These are phyloP conservation scores for Suillia variegata DNA, from an alignment of 2,888 invertebrate species.

Conservation along the genomic window DNA sequence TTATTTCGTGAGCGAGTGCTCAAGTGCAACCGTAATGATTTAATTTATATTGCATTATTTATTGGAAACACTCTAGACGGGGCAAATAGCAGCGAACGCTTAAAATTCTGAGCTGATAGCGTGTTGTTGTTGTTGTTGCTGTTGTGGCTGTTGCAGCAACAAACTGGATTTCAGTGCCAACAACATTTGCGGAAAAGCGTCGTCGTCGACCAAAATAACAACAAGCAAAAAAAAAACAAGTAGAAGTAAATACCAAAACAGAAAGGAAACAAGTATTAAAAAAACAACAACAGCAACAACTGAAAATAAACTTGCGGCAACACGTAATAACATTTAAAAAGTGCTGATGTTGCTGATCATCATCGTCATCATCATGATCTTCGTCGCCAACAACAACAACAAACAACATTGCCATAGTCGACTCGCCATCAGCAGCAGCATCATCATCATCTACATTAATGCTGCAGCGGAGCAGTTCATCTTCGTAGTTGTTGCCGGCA, in stretches of 20 bases:
- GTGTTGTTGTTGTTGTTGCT: too few relatives aligned
- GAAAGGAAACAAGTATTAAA: constrained; percentile 21
- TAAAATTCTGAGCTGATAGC: not conserved
- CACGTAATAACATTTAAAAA: constrained; percentile 44
- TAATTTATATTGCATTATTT: not conserved
- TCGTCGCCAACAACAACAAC: constrained; percentile 7
- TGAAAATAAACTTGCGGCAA: constrained; percentile 34
- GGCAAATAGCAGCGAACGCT: not conserved
- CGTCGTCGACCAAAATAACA: constrained; percentile 17
- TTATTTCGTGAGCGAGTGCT: too few relatives aligned
- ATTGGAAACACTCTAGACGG: not conserved
- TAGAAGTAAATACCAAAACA: constrained; percentile 14
- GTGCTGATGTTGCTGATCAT: constrained; percentile 30
- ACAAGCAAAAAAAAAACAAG: constrained; percentile 22
- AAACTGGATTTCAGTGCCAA: constrained; percentile 26
- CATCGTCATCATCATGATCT: not conserved
- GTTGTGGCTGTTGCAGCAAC: not conserved
- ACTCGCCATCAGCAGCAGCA: not conserved
- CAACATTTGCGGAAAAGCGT: not conserved
- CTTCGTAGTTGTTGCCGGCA: not conserved
- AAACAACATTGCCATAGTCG: constrained; percentile 7
- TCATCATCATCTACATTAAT: constrained; percentile 5
- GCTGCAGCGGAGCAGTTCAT: too few relatives aligned
- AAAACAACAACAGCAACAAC: constrained; percentile 5
- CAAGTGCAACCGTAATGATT: not conserved